Base-by-base conservation (phyloP, 2,888 invertebrate genomes). In the Carpatolechia fugitivella region DNA sequence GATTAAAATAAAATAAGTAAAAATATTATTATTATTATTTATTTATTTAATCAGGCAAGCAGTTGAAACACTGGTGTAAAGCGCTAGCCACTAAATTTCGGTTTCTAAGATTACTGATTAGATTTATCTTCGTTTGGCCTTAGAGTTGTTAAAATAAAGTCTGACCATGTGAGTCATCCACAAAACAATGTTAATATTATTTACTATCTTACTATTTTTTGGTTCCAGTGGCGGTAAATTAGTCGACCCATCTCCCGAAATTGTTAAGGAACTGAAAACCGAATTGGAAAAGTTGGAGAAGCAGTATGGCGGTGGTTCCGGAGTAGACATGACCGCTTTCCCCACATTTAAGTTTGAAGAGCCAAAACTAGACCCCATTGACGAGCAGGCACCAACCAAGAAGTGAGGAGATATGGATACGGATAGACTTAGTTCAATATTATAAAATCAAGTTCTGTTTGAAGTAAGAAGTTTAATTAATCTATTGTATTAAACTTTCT, bases 241-340 rank as follows among this genome's bases (percentile, higher is more conserved):
- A 50, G 95, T 97, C 0, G 98, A 97, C 54, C 90, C 96, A 3
- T 93, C 93, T 52, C 95, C 97, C 0, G 93, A 94, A 24, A 93
- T 95, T 38, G 91, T 96, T 73, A 93, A 92, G 65, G 95, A 96
- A 75, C 80, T 95, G 59, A 93, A 94, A 73, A 87, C 93, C 11
- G 97, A 98, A 76, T 79, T 98, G 66, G 96, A 95, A 5, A 95
- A 96, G 82, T 91, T 97, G 33, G 93, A 95, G 52, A 94, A 92
- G 70, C 94, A 94, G 65, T 98, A 88, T 72, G 96, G 95, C 60
- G 96, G 95, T 65, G 94, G 93, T 52, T 76, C 91, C 10, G 96
- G 95, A 41, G 92, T 92, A 3, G 97, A 98, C 76, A 96, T 98
- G 95, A 95, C 95, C 14, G 91, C 96, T 80, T 98, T 99, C 83